phyloP scores from a whole-genome alignment of 2,113 vertebrate genomes.

The Miniopterus natalensis region DNA sequence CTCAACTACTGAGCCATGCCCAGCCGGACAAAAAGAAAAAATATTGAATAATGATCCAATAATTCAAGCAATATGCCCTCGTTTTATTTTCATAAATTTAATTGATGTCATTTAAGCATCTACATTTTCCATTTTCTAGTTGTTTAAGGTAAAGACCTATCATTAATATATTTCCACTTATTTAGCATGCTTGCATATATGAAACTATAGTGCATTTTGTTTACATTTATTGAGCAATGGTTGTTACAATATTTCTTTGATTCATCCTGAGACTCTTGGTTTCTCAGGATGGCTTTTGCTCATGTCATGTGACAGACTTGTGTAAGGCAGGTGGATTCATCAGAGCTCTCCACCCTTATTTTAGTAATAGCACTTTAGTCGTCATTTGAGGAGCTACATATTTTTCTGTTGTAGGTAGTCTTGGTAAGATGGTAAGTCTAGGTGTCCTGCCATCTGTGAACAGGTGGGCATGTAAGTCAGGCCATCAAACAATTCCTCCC shows the following conservation, averaged over 20 bases:
- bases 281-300: neutral
- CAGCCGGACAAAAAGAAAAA: neutral
- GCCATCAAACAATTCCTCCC: neutral
- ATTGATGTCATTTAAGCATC: neutral
- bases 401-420: neutral
- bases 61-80: neutral
- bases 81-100: neutral
- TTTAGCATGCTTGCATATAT: neutral
- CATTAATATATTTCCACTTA: neutral
- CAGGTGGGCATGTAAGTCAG: neutral
- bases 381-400: neutral
- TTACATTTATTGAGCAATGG: neutral
- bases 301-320: neutral
- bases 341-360: neutral
- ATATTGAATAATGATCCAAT: neutral
- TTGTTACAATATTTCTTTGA: neutral
- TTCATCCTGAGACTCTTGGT: neutral
- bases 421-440: neutral
- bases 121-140: constrained; percentile 5
- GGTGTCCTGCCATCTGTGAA: neutral
- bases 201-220: neutral
- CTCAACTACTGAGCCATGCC: too few species aligned
- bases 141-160: neutral
- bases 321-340: constrained; percentile 20
- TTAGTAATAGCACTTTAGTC: neutral